Base-by-base conservation (phyloP, 2,888 invertebrate genomes). In the Ischnus inquisitorius region DNA sequence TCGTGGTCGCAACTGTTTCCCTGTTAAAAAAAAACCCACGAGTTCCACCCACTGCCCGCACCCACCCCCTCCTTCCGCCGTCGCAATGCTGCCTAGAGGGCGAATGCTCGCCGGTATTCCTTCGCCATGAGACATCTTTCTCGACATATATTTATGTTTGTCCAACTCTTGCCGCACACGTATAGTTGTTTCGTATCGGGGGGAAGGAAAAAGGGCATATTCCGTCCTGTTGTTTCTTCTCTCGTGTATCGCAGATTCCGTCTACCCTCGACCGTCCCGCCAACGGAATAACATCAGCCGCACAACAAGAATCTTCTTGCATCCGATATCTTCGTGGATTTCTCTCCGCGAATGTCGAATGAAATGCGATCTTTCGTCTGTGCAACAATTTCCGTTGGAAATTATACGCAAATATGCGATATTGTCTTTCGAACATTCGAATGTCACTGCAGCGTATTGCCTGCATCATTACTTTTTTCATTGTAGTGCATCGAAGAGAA, bases 1-100 rank as follows among this genome's bases (percentile, higher is more conserved):
- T 93, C 92, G 93, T 93, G 93, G 92, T 88, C 92, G 92, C 93
- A 93, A 93, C 93, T 93, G 93, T 93, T 93, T 92, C 92, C 90
- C 87, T 90, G 92, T 91, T 93, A 90, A 92, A 92, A 93, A 93
- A 92, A 93, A 92, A 93, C 90, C 91, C 88, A 87, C 88, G 87
- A 90, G 89, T 90, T 34, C 89, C 87, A 84, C 77, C 83, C 2
- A 46, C n/a, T n/a, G 19, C 19, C 6, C 25, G 12, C 57, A 12
- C 25, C 57, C 8, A 5, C 14, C 12, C 57, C 12, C 57, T 4
- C 28, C 28, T n/a, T n/a, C 28, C 83, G 69, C 79, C 69, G 54
- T 46, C 69, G 65, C 79, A 12, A 84, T 76, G 54, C 54, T 54
- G 14, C 60, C 60, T 34, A 39, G 88, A n/a, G 89, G 88, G 88